phyloP scores from a whole-genome alignment of 2,113 vertebrate genomes.

The Condylura cristata region DNA sequence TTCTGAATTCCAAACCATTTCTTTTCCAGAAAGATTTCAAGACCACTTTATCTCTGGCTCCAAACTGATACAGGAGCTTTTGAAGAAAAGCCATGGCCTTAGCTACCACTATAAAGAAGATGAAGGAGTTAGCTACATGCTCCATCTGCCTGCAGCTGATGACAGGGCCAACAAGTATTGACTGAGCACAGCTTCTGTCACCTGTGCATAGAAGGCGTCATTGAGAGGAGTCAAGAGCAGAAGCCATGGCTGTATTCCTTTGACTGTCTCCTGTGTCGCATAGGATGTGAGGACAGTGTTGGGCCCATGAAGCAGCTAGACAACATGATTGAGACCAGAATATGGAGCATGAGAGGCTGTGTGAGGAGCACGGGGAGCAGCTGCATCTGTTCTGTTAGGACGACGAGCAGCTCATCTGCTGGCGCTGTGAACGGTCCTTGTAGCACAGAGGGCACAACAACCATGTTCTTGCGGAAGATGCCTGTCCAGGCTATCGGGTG shows the following conservation, averaged over 20 bases:
- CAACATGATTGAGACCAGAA: constrained; percentile 68
- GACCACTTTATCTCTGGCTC: neutral
- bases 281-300: constrained; percentile 72
- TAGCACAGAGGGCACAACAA: neutral
- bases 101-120: neutral
- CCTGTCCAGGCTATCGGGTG: constrained; percentile 38
- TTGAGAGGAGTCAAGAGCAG: constrained; percentile 60
- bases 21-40: neutral
- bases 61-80: neutral
- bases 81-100: constrained; percentile 38
- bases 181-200: constrained; percentile 90
- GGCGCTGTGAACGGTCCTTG: constrained; percentile 32
- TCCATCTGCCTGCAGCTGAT: constrained; percentile 86
- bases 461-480: neutral
- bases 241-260: constrained; percentile 30
- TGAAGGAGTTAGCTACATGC: constrained; percentile 86
- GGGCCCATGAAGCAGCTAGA: constrained; percentile 70
- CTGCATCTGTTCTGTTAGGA: constrained; percentile 68
- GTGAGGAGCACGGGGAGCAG: constrained; percentile 1
- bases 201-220: constrained; percentile 83
- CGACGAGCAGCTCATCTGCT: constrained; percentile 62
- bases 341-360: neutral
- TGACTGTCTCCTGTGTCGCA: constrained; percentile 79
- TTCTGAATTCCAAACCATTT: neutral
- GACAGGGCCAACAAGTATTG: constrained; percentile 84